Percentiles rank a stretch among this genome's conserved stretches.
Evolutionary conservation across 2,888 invertebrate genomes (phyloP).

Genomic region (Lacanobia wlatinum): DNA sequence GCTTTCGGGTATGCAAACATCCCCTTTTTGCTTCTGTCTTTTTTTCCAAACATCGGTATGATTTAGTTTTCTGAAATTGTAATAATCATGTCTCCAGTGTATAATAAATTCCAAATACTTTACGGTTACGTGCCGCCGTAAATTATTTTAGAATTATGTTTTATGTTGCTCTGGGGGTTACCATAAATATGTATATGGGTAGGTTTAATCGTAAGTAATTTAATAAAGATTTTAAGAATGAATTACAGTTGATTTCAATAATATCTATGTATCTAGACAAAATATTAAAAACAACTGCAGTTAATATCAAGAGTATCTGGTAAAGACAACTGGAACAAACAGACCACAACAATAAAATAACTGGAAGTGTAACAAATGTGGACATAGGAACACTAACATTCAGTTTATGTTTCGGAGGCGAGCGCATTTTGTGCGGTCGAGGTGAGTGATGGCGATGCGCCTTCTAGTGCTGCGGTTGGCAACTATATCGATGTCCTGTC

Average conservation of each 20-base stretch:
- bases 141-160: slow-evolving; percentile 5
- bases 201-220: not conserved
- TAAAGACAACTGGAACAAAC: slow-evolving; percentile 40
- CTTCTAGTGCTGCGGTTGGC: slow-evolving; percentile 42
- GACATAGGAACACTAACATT: slow-evolving; percentile 51
- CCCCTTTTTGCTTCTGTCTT: not conserved
- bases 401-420: slow-evolving; percentile 52
- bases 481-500: slow-evolving; percentile 32
- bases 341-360: slow-evolving; percentile 41
- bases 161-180: not conserved
- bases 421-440: slow-evolving; percentile 52
- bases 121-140: not conserved
- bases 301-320: slow-evolving; percentile 25
- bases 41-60: not conserved
- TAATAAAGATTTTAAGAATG: not conserved
- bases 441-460: slow-evolving; percentile 52
- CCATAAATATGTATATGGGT: not conserved
- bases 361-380: slow-evolving; percentile 51
- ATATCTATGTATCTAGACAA: not conserved
- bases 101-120: slow-evolving; percentile 1
- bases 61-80: not conserved
- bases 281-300: not conserved
- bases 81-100: slow-evolving; percentile 1
- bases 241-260: not conserved
- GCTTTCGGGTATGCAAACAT: not conserved